Evolutionary conservation across 2,888 invertebrate species (phyloP).

Genomic region (Spilosoma lubricipeda): DNA sequence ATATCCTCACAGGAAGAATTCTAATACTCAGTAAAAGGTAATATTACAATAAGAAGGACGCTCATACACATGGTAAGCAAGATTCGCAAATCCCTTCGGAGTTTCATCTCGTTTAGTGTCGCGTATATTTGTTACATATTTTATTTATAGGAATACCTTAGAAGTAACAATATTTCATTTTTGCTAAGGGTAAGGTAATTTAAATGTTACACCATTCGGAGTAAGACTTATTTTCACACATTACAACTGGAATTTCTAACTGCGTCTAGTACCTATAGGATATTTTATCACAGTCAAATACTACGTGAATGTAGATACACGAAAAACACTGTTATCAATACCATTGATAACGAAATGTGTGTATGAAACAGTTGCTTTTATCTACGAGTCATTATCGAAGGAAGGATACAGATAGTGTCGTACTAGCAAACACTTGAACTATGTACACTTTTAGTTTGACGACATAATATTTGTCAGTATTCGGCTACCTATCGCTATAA

Average conservation of each 20-base stretch:
- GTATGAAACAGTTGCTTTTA: conserved; percentile 40
- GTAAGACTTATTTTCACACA: neutral
- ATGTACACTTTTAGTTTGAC: conserved; percentile 6
- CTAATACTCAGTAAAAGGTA: neutral
- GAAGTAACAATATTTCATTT: neutral
- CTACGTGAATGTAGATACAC: neutral
- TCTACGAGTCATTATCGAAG: conserved; percentile 46
- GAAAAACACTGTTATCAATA: conserved; percentile 32
- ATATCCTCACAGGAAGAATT: neutral
- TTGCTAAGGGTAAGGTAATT: neutral
- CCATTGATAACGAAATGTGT: conserved; percentile 26
- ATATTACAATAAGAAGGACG: neutral
- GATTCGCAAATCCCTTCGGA: neutral
- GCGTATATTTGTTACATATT: neutral
- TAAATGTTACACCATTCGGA: neutral
- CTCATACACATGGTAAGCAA: neutral
- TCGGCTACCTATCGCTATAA: conserved; percentile 1
- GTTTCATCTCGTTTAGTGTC: neutral
- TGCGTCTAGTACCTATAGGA: neutral
- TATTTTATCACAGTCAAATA: neutral
- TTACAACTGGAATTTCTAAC: neutral
- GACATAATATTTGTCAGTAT: neutral
- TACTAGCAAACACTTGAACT: conserved; percentile 23
- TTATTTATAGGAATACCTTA: neutral
- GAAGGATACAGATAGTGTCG: conserved; percentile 44